Evolutionary conservation across 1,140 invertebrate species (phyloP).

Genomic region (Pseudobourletiella spinata): DNA sequence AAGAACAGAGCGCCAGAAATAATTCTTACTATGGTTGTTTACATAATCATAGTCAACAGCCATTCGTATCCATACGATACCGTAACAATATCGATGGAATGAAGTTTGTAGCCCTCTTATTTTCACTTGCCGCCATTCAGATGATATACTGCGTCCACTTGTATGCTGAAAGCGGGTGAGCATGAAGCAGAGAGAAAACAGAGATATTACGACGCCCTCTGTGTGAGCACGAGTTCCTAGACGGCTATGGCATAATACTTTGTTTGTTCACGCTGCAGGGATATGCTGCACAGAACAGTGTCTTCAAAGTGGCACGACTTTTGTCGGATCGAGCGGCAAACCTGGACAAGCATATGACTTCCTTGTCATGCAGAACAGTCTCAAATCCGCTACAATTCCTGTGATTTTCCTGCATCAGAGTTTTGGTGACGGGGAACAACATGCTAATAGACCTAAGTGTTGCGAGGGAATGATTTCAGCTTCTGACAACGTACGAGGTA

Average conservation of each 20-base stretch:
- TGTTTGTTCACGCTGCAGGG: conserved; percentile 73
- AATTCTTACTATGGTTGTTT: no score
- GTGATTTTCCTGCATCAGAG: conserved; percentile 77
- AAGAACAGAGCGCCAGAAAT: no score
- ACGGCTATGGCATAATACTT: conserved; percentile 56
- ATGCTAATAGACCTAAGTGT: conserved; percentile 92
- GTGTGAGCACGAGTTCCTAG: conserved; percentile 54
- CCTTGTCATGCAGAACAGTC: conserved; percentile 80
- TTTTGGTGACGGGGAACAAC: conserved; percentile 99
- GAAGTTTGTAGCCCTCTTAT: conserved; percentile 46
- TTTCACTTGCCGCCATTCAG: conserved; percentile 44
- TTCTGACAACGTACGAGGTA: conserved; percentile 59
- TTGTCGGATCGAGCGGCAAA: conserved; percentile 60
- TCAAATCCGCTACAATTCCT: conserved; percentile 72
- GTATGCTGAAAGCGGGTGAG: conserved; percentile 37
- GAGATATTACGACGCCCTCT: conserved; percentile 71
- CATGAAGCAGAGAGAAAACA: conserved; percentile 51
- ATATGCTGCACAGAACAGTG: conserved; percentile 53
- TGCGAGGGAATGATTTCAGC: conserved; percentile 79
- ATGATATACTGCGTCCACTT: conserved; percentile 46
- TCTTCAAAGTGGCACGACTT: conserved; percentile 52
- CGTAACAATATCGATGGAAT: conserved; percentile 50
- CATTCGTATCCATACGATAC: no score
- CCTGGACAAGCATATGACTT: conserved; percentile 69
- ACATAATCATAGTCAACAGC: no score